These are phyloP conservation scores for Paratilapia polleni DNA, from an alignment of 2,113 vertebrate genomes.

Conservation along the genomic window DNA sequence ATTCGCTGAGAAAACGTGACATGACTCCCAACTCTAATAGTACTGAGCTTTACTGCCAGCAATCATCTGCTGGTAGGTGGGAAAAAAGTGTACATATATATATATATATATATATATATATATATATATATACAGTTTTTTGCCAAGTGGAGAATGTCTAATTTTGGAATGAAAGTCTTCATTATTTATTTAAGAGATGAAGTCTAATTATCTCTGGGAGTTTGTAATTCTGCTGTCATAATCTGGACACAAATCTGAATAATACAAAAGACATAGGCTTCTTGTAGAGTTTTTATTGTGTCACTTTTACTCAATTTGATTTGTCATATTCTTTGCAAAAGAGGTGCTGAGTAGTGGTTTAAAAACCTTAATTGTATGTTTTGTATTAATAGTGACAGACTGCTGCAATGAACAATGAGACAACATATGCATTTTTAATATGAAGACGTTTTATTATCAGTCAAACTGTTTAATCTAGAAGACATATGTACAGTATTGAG, in stretches of 20 bases:
- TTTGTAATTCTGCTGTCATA: not conserved
- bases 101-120: not conserved
- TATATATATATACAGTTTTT: not conserved
- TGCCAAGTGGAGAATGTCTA: slow-evolving; percentile 19
- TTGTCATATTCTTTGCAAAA: not conserved
- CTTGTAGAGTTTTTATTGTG: not conserved
- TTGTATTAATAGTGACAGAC: slow-evolving; percentile 49
- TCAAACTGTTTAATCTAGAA: not conserved
- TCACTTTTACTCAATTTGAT: not conserved
- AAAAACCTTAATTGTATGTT: slow-evolving; percentile 6
- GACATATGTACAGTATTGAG: not conserved
- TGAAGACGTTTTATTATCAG: slow-evolving; percentile 33
- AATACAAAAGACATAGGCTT: not conserved
- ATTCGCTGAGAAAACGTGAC: slow-evolving; percentile 42
- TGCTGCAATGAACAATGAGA: slow-evolving; percentile 10
- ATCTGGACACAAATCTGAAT: not conserved
- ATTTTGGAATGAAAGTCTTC: slow-evolving; percentile 29
- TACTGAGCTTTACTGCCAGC: slow-evolving; percentile 38
- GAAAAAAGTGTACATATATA: not conserved
- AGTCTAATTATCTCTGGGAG: slow-evolving; percentile 30
- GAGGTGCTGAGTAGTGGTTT: not conserved
- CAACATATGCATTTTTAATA: slow-evolving; percentile 44
- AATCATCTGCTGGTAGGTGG: slow-evolving; percentile 31
- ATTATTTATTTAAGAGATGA: slow-evolving; percentile 25
- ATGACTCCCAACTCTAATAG: slow-evolving; percentile 22